Base-by-base conservation (phyloP, 2,888 invertebrate species). In the Mythimna albipuncta region DNA sequence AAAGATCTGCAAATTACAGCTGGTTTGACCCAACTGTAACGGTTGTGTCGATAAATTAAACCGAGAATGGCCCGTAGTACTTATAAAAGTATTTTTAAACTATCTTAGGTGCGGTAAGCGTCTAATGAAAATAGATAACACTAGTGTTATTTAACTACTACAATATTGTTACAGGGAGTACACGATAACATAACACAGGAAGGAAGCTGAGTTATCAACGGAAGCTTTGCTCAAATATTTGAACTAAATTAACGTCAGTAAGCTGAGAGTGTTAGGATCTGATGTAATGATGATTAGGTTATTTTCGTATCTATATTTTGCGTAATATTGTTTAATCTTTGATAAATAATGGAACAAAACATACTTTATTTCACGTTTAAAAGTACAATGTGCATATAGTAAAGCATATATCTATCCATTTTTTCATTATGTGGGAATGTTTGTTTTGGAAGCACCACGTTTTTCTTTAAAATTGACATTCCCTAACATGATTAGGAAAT, bases 121-220 rank as follows among this genome's bases (percentile, higher is more conserved):
- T 61, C 47, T 82, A 69, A 83, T 80, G 19, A 79, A 69, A 79
- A 69, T 44, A 79, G 80, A 69, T 83, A 69, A 72, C 79, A 74
- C 9, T 50, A 32, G 62, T 50, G 69, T 64, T 50, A 74, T 84
- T 64, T 66, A 58, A 77, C 21, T 69, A 59, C n/a, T 62, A 69
- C 54, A 64, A 58, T 61, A 62, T 72, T 73, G 32, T 41, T 38
- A 84, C 58, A 76, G 59, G 67, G 69, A 70, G 67, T 65, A 61
- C 63, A 65, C 9, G 89, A 61, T 61, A 61, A 61, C 61, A 89
- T 89, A 89, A 82, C 82, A 76, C 85, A 89, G 95, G 95, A 94
- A 94, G 95, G 95, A 94, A 95, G 89, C 88, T 85, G 83, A 52
- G 52, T 88, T 94, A 94, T 93, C 94, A 92, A 84, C 92, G 94